Evolutionary conservation across 2,113 vertebrate species (phyloP).

Genomic region (Leptodactylus fuscus): DNA sequence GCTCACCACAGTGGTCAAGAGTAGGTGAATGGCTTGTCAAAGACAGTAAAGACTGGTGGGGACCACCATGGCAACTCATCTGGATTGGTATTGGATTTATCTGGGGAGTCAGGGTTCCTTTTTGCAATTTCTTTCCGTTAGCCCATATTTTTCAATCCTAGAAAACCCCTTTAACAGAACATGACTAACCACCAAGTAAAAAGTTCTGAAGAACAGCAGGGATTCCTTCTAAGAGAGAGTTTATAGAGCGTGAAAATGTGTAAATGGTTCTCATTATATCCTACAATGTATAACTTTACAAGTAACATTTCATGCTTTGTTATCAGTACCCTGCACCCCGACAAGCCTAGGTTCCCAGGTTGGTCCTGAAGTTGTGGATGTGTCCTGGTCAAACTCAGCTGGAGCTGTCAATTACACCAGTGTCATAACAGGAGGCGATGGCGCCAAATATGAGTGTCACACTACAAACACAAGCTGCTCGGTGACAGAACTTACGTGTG

Average conservation of each 20-base stretch:
- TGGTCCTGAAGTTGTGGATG: neutral
- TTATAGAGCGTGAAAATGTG: no score
- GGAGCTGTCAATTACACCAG: slow-evolving; percentile 49
- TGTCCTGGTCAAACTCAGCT: neutral
- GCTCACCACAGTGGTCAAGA: no score
- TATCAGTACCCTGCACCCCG: slow-evolving; percentile 73
- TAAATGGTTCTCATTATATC: neutral
- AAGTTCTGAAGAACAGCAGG: no score
- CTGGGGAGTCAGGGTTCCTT: no score
- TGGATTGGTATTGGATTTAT: no score
- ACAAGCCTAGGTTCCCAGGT: slow-evolving; percentile 13
- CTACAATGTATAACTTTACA: neutral
- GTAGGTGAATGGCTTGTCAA: no score
- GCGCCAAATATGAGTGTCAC: slow-evolving; percentile 62
- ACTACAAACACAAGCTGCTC: slow-evolving; percentile 65
- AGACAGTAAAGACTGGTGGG: no score
- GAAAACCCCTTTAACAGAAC: no score
- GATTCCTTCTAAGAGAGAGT: neutral
- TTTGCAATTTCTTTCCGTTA: no score
- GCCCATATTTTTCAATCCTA: no score
- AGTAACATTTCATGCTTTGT: neutral
- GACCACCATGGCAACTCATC: no score
- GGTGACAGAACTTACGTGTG: slow-evolving; percentile 68
- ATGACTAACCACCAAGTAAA: no score
- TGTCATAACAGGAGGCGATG: slow-evolving; percentile 37